Conservation (phyloP, 2,888 invertebrate species). For the Nasonia oneida region DNA sequence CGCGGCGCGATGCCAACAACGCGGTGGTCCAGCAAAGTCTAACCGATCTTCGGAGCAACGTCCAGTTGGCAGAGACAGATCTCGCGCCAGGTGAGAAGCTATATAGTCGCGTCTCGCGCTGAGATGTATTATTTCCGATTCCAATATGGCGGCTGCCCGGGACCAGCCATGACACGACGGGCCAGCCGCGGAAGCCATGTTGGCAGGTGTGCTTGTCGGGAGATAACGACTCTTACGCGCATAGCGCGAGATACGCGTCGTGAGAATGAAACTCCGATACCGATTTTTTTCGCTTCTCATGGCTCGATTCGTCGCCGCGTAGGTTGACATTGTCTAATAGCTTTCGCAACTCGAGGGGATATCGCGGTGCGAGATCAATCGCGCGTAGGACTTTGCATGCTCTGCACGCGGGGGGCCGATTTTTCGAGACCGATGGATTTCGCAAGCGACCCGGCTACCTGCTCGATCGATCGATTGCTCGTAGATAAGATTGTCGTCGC, state of each 20-base stretch:
- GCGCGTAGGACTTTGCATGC: neutral
- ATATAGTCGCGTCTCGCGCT: neutral
- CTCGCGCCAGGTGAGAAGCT: conserved; percentile 28
- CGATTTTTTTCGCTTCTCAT: neutral
- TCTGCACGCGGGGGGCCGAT: too few relatives aligned
- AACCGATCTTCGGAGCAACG: neutral
- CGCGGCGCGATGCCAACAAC: conserved; percentile 21
- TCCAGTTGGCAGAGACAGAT: neutral
- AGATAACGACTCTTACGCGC: conserved; percentile 43
- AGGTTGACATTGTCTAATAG: neutral
- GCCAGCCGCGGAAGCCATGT: conserved; percentile 78
- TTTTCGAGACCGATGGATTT: neutral
- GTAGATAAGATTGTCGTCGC: conserved; percentile 43
- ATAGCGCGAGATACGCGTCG: neutral
- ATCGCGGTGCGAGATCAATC: neutral
- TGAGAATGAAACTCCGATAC: neutral
- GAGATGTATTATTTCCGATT: conserved; percentile 71
- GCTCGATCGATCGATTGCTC: conserved; percentile 21
- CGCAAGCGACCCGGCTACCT: conserved; percentile 35
- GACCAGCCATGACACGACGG: conserved; percentile 76
- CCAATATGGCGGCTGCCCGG: conserved; percentile 77
- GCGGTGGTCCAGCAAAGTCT: neutral
- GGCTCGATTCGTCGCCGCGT: neutral
- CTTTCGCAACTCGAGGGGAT: conserved; percentile 1
- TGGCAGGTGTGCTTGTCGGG: conserved; percentile 77